Percentiles rank a stretch among this genome's conserved stretches.
Evolutionary conservation across 2,888 invertebrate species (phyloP).

Genomic region (Xestia ashworthii): DNA sequence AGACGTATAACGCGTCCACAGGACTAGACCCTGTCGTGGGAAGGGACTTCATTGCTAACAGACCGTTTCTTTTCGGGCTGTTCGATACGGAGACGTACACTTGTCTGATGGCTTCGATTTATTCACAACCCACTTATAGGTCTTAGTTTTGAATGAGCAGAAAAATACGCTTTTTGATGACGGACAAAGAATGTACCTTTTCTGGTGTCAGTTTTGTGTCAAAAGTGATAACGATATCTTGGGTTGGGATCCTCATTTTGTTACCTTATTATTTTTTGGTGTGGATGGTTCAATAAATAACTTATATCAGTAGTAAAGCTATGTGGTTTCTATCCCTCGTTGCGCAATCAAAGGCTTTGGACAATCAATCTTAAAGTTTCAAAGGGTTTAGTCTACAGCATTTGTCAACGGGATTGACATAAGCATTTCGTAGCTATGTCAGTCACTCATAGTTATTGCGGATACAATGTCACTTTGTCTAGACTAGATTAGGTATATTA

Average conservation of each 20-base stretch:
- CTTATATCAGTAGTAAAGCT: neutral
- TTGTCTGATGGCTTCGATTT: constrained; percentile 17
- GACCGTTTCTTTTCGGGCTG: constrained; percentile 55
- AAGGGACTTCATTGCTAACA: constrained; percentile 54
- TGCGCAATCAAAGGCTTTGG: neutral
- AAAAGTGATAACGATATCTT: neutral
- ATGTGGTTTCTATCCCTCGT: neutral
- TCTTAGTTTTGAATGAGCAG: constrained; percentile 3
- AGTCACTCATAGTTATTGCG: neutral
- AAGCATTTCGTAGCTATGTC: neutral
- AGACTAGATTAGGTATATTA: too few relatives aligned
- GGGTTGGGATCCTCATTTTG: neutral
- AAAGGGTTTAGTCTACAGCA: neutral
- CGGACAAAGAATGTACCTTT: neutral
- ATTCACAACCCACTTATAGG: constrained; percentile 41
- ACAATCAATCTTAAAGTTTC: neutral
- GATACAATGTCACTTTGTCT: neutral
- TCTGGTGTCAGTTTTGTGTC: neutral
- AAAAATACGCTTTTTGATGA: neutral
- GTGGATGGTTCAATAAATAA: constrained; percentile 1
- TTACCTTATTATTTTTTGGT: neutral
- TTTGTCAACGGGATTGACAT: neutral
- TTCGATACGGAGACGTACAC: constrained; percentile 50
- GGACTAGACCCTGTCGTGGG: constrained; percentile 52
- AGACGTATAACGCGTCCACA: constrained; percentile 42